Percentiles rank a stretch among this genome's conserved stretches.
Conservation (phyloP, 1,140 invertebrate genomes). For the Tribolium madens region DNA sequence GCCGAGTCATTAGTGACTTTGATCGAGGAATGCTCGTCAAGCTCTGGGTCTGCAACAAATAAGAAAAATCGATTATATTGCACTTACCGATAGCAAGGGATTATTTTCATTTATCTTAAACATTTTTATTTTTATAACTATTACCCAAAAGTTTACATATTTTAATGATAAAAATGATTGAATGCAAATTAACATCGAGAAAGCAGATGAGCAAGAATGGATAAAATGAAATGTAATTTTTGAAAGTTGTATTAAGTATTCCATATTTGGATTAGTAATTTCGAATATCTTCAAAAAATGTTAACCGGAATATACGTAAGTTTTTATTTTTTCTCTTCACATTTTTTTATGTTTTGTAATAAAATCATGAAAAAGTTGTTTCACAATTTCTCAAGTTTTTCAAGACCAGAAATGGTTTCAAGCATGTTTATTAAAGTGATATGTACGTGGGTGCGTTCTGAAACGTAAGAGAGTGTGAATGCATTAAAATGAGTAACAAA, state of each 20-base stretch:
- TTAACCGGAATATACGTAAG: no score
- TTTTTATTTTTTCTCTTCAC: no score
- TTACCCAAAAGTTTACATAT: neutral
- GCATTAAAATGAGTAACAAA: neutral
- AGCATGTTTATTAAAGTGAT: neutral
- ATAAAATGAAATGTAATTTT: neutral
- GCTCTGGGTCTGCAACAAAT: conserved; percentile 61
- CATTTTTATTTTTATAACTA: neutral
- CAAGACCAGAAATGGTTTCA: neutral
- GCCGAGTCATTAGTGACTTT: conserved; percentile 60
- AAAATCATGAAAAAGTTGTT: neutral
- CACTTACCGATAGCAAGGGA: no score
- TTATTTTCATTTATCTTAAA: neutral
- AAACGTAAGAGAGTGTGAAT: conserved; percentile 5
- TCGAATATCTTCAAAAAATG: neutral
- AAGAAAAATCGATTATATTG: neutral
- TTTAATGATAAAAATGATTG: neutral
- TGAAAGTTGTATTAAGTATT: neutral
- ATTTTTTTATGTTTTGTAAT: no score
- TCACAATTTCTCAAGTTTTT: neutral
- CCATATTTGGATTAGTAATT: neutral
- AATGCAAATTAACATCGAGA: neutral
- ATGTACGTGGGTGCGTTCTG: neutral
- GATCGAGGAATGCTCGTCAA: conserved; percentile 61
- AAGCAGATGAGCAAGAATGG: neutral